Percentiles rank a stretch among this genome's conserved stretches.
Evolutionary conservation across 2,113 vertebrate genomes (phyloP).

Genomic region (Pluvianellus socialis): DNA sequence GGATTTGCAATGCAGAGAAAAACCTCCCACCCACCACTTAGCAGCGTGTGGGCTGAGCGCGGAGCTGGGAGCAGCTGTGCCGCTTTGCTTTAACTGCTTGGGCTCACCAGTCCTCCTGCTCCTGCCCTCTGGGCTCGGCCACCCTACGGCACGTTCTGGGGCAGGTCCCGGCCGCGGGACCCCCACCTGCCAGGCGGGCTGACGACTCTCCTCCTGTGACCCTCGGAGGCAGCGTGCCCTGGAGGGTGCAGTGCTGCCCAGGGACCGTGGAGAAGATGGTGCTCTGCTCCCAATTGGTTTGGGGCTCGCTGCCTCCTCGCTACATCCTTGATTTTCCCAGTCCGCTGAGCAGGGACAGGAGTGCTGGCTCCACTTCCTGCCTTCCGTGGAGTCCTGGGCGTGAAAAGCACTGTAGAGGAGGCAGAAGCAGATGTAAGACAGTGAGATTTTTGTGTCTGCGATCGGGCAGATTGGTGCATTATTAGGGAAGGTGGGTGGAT

Average conservation of each 20-base stretch:
- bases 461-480: neutral
- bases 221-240: accelerated
- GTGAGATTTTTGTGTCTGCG: neutral
- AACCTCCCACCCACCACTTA: conserved; percentile 26
- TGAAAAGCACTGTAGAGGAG: neutral
- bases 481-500: neutral
- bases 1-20: conserved; percentile 61
- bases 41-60: conserved; percentile 48
- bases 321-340: neutral
- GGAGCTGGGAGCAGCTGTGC: conserved; percentile 12
- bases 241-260: neutral
- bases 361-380: neutral
- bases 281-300: neutral
- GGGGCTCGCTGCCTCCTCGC: neutral
- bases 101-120: neutral
- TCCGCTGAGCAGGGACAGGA: neutral
- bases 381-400: neutral
- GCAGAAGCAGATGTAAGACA: neutral
- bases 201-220: neutral
- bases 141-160: neutral
- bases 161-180: neutral
- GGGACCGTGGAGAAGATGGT: neutral
- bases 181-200: neutral
- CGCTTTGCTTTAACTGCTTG: neutral
- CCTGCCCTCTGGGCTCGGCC: accelerated